Evolutionary conservation across 2,797 vertebrate species (phyloP).

Genomic region (Astyanax mexicanus): DNA sequence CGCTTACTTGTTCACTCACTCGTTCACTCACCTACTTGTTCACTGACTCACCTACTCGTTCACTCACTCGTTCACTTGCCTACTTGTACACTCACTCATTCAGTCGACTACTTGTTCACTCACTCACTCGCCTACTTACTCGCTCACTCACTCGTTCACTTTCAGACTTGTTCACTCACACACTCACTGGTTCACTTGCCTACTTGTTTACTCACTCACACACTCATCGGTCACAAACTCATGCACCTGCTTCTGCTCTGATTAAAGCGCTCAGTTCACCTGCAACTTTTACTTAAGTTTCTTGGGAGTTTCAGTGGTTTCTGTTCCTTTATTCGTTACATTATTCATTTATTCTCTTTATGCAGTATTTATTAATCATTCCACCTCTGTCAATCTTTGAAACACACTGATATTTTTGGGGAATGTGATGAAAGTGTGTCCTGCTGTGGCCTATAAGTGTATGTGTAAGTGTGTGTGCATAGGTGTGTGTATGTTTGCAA

Average conservation of each 20-base stretch:
- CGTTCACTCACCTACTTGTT: conserved; percentile 35
- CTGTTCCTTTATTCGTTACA: too few species aligned
- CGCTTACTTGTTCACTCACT: conserved; percentile 20
- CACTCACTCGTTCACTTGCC: conserved; percentile 33
- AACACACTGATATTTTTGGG: too few species aligned
- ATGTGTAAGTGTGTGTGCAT: conserved; percentile 30
- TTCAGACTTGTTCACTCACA: conserved; percentile 34
- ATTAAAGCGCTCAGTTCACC: conserved; percentile 62
- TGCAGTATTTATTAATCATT: too few species aligned
- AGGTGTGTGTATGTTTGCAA: neutral
- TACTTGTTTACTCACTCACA: conserved; percentile 33
- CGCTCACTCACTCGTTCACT: conserved; percentile 32
- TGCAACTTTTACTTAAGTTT: too few species aligned
- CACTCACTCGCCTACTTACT: conserved; percentile 39
- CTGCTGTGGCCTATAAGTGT: conserved; percentile 12
- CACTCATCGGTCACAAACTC: conserved; percentile 33
- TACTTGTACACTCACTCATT: too few species aligned
- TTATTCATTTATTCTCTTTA: too few species aligned
- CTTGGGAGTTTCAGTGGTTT: too few species aligned
- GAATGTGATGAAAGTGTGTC: conserved; percentile 17
- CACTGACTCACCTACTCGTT: conserved; percentile 44
- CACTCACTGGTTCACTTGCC: conserved; percentile 46
- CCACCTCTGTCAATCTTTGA: too few species aligned
- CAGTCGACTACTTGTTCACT: too few species aligned
- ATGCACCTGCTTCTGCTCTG: conserved; percentile 59